Percentiles rank a stretch among this genome's conserved stretches.
Conservation (phyloP, 2,113 vertebrate genomes). For the Pelobates fuscus region DNA sequence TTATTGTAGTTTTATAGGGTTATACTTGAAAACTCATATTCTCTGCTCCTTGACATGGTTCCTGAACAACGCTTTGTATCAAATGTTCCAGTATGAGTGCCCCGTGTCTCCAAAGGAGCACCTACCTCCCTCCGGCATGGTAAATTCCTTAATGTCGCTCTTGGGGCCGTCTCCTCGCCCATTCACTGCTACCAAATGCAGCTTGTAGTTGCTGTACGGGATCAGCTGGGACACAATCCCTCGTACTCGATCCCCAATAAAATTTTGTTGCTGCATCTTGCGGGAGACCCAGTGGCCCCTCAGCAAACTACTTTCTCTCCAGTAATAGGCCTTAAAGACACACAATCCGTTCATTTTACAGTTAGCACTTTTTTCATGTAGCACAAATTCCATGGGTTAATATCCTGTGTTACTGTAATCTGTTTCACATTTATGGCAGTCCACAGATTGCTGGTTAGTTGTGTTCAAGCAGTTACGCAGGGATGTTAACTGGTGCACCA, state of each 20-base stretch:
- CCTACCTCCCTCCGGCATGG: constrained; percentile 91
- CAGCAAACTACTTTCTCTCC: constrained; percentile 89
- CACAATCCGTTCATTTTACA: constrained; percentile 31
- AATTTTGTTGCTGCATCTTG: constrained; percentile 83
- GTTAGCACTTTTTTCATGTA: neutral
- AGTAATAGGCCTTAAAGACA: constrained; percentile 86
- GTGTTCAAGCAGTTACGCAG: neutral
- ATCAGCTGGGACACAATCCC: constrained; percentile 82
- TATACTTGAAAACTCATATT: no score
- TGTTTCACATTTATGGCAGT: neutral
- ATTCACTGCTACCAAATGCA: constrained; percentile 94
- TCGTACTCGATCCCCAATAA: constrained; percentile 74
- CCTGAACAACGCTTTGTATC: no score
- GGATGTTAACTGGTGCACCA: neutral
- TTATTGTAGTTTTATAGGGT: no score
- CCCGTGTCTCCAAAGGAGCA: constrained; percentile 78
- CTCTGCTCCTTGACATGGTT: no score
- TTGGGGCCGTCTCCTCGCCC: constrained; percentile 81
- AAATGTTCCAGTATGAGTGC: constrained; percentile 61
- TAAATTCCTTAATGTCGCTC: constrained; percentile 86
- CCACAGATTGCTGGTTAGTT: constrained; percentile 3
- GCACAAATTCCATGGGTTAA: neutral
- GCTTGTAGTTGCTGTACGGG: constrained; percentile 90
- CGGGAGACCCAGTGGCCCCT: constrained; percentile 82
- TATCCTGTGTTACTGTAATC: neutral